These are phyloP conservation scores for Yoshiicerus persimilis DNA, from an alignment of 1,140 invertebrate species.

Conservation along the genomic window DNA sequence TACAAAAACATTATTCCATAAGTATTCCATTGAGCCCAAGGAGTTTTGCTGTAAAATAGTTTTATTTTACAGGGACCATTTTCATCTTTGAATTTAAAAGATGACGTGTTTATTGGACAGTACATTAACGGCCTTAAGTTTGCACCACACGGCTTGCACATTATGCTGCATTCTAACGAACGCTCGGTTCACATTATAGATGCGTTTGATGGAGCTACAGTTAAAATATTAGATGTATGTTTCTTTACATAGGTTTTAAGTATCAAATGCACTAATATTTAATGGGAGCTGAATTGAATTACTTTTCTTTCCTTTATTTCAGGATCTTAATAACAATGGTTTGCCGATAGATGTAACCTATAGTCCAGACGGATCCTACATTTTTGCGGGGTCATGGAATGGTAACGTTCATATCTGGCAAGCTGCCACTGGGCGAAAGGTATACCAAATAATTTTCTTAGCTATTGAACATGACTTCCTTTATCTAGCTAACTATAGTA, in stretches of 20 bases:
- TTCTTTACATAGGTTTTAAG: background rate
- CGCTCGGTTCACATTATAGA: conserved; percentile 90
- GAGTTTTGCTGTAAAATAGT: background rate
- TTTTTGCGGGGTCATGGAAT: conserved; percentile 56
- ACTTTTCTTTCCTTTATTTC: background rate
- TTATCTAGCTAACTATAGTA: no score
- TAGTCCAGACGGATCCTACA: conserved; percentile 39
- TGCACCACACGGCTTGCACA: conserved; percentile 56
- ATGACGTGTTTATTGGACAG: background rate
- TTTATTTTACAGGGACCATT: background rate
- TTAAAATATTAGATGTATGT: conserved; percentile 75
- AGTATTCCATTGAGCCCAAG: background rate
- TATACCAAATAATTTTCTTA: conserved; percentile 44
- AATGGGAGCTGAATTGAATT: no score
- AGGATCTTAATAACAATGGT: background rate
- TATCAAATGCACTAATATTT: background rate
- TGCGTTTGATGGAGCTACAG: conserved; percentile 90
- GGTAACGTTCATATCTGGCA: conserved; percentile 60
- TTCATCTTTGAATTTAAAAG: background rate
- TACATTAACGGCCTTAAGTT: background rate
- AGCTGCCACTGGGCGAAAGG: conserved; percentile 55
- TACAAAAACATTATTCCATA: no score
- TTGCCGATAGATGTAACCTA: background rate
- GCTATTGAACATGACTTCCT: no score
- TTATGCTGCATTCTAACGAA: conserved; percentile 94